Evolutionary conservation across 1,140 invertebrate genomes (phyloP).

Genomic region (Cherax quadricarinatus): DNA sequence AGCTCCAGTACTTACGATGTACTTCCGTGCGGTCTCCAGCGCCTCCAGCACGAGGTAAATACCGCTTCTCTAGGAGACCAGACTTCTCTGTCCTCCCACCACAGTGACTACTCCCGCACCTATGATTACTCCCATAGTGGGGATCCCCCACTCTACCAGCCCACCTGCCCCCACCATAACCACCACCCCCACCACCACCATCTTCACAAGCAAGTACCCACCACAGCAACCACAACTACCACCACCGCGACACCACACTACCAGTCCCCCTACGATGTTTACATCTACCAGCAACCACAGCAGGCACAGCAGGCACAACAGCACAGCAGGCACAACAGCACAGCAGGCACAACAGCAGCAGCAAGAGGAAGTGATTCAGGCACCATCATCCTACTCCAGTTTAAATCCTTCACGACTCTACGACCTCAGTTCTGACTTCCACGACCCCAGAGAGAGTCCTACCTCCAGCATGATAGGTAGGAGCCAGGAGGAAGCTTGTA

Average conservation of each 20-base stretch:
- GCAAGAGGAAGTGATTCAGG: background rate
- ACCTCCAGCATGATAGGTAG: slow-evolving; percentile 8
- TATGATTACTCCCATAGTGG: slow-evolving; percentile 31
- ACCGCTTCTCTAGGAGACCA: background rate
- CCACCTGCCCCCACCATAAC: slow-evolving; percentile 26
- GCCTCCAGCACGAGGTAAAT: background rate
- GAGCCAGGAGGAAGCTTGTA: background rate
- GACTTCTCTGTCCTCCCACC: slow-evolving; percentile 30
- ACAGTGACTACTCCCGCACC: slow-evolving; percentile 38
- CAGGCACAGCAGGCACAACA: too few relatives aligned
- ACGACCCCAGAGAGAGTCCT: background rate
- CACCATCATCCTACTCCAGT: slow-evolving; percentile 14
- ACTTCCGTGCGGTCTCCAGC: background rate
- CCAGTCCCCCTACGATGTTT: background rate
- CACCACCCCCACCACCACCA: slow-evolving; percentile 27
- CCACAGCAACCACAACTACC: slow-evolving; percentile 7
- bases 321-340: background rate
- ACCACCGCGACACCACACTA: background rate
- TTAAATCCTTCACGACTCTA: slow-evolving; percentile 47
- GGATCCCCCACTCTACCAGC: slow-evolving; percentile 19
- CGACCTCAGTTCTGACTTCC: slow-evolving; percentile 5
- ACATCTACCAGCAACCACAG: background rate
- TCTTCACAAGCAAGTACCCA: background rate
- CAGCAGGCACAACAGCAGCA: background rate
- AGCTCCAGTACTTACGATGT: slow-evolving; percentile 29